phyloP scores from a whole-genome alignment of 1,140 invertebrate species.

The Rhagoletis zephyria region DNA sequence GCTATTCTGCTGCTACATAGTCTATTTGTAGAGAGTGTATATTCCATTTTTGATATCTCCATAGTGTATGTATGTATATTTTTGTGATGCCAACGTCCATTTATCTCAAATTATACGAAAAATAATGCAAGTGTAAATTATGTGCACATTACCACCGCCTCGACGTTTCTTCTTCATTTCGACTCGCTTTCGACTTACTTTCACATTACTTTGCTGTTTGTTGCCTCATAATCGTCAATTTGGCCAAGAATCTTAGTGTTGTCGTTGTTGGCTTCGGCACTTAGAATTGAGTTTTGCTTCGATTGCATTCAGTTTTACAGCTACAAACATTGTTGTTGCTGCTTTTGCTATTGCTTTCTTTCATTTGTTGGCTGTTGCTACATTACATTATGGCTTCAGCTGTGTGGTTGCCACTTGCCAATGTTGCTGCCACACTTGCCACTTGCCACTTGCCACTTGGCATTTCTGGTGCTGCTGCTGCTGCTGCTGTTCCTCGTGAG shows the following conservation, averaged over 20 bases:
- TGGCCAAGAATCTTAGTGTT: constrained; percentile 31
- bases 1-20: neutral
- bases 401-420: neutral
- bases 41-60: neutral
- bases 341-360: neutral
- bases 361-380: neutral
- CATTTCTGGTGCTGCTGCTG: neutral
- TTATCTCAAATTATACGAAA: constrained; percentile 47
- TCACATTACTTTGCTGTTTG: constrained; percentile 48
- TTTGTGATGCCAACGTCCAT: constrained; percentile 35
- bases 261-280: constrained; percentile 11
- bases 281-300: neutral
- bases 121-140: constrained; percentile 52
- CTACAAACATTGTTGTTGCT: neutral
- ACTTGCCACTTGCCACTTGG: constrained; percentile 6
- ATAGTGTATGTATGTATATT: neutral
- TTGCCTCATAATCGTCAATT: constrained; percentile 48
- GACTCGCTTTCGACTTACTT: constrained; percentile 23
- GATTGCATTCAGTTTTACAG: constrained; percentile 34
- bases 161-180: neutral
- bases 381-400: neutral
- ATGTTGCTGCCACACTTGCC: neutral
- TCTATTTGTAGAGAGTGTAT: neutral
- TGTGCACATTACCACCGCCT: constrained; percentile 27
- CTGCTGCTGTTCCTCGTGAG: constrained; percentile 5